Evolutionary conservation across 2,113 vertebrate genomes (phyloP).

Genomic region (Lucifuga dentata): DNA sequence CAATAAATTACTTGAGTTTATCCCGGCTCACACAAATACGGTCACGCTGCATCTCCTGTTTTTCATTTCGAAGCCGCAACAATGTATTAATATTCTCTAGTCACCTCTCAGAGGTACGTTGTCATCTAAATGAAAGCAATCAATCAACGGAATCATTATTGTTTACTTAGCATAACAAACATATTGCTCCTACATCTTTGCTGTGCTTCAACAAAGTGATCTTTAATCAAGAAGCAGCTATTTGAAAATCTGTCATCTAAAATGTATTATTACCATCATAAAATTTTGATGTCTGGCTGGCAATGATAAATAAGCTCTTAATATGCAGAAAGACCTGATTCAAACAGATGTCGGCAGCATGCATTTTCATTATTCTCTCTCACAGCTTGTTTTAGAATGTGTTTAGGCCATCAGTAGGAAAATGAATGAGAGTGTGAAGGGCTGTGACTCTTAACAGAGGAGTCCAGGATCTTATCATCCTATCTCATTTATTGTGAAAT

Average conservation of each 20-base stretch:
- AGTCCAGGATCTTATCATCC: no score
- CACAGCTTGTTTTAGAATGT: neutral
- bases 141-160: neutral
- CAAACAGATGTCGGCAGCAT: constrained; percentile 36
- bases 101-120: neutral
- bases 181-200: constrained; percentile 9
- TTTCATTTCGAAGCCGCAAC: neutral
- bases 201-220: neutral
- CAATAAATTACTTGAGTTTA: no score
- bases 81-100: neutral
- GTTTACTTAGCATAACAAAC: constrained; percentile 1
- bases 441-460: no score
- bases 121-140: constrained; percentile 3
- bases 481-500: no score
- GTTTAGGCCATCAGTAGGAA: neutral
- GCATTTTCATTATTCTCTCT: constrained; percentile 12
- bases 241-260: neutral
- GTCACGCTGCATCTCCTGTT: no score
- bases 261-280: neutral
- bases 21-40: no score
- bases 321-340: constrained; percentile 2
- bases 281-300: neutral
- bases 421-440: neutral
- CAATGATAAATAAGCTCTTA: constrained; percentile 27
- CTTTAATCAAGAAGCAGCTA: constrained; percentile 18